Evolutionary conservation across 2,113 vertebrate genomes (phyloP), one percentile per base, ranked within the genome.

Genomic region (Rallus limicola): DNA sequence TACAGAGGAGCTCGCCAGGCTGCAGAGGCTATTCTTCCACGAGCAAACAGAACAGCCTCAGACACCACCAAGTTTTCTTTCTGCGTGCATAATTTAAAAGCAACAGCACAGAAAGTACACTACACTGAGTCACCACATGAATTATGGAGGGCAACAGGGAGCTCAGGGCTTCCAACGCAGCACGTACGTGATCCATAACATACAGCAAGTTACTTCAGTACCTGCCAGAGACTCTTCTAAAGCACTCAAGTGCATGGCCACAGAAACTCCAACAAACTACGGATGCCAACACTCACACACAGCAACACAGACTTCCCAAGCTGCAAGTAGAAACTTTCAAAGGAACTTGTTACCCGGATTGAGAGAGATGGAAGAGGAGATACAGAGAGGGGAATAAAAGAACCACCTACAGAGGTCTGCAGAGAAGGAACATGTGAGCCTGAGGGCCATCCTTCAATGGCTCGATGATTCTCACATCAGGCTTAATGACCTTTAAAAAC

Each of bases 81-180:
- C 82, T 90, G 74, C 50, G 90, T 96, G 74, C 88, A 97, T 96
- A 95, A 96, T 96, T 98, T 72, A 97, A 84, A 96, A 95, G 95
- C 78, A 92, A 90, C 93, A 75, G 92, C 75, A 94, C n/a, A 82
- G 95, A 88, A 97, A 96, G 65, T 12, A 80, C 75, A 79, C 9
- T 90, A 76, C 65, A 81, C 76, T 94, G 96, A 83, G 90, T 71
- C 82, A 86, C 80, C n/a, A 21, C 56, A 95, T 97, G 90, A 97
- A 96, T 96, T 94, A 96, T 67, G 88, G 92, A 97, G 65, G 44
- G 42, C 40, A 92, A 44, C 19, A 68, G 95, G 69, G 69, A 89
- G 70, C 74, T 74, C 19, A 5, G 75, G 82, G 56, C 81, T 95
- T 86, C 82, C 48, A 84, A 26, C 38, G 38, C 78, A 96, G 91